Percentiles rank a stretch among this genome's conserved stretches.
phyloP scores from a whole-genome alignment of 1,140 invertebrate genomes.

The Trinorchestia longiramus region DNA sequence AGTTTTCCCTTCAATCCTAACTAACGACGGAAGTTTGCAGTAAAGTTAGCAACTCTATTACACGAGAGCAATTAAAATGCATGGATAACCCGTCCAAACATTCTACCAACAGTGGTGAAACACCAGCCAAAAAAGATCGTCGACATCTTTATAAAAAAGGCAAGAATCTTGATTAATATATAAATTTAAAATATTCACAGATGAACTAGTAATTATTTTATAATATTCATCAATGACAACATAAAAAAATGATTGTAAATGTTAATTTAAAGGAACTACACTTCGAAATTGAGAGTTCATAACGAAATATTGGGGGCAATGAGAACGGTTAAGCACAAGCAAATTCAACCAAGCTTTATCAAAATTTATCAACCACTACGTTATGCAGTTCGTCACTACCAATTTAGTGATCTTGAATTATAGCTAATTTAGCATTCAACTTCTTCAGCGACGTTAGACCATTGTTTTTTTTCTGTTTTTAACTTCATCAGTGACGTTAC shows the following conservation, averaged over 20 bases:
- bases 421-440: no score
- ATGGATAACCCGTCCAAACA: conserved; percentile 34
- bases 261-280: not conserved
- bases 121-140: not conserved
- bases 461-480: no score
- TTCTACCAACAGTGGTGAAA: not conserved
- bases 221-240: not conserved
- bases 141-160: not conserved
- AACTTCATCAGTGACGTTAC: no score
- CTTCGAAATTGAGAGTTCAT: not conserved
- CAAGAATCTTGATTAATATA: not conserved
- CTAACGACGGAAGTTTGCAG: conserved; percentile 35
- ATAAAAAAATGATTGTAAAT: not conserved
- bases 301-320: not conserved
- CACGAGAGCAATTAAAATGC: conserved; percentile 40
- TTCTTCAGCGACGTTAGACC: no score
- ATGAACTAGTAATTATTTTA: not conserved
- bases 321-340: no score
- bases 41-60: conserved; percentile 33
- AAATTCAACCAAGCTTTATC: no score
- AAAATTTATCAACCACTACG: no score
- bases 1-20: conserved; percentile 49
- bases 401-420: no score
- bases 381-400: no score
- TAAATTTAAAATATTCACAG: not conserved